phyloP scores from a whole-genome alignment of 2,113 vertebrate species.

The Ploceus nigricollis region DNA sequence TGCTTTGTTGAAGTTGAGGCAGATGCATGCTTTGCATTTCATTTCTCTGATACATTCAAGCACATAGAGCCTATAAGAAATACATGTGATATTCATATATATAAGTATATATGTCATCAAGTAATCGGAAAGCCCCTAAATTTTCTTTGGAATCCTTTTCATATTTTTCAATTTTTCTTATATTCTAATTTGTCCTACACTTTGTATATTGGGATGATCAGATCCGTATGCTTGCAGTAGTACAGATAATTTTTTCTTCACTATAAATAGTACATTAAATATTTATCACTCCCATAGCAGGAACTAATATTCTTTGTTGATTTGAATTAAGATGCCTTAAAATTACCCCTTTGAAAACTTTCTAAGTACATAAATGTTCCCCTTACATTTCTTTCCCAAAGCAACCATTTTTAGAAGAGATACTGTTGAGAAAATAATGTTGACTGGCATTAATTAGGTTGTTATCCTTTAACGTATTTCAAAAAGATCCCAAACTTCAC shows the following conservation, averaged over 20 bases:
- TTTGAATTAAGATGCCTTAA: neutral
- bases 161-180: neutral
- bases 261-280: neutral
- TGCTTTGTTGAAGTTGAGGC: neutral
- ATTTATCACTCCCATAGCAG: neutral
- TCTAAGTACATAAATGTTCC: neutral
- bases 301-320: neutral
- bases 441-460: neutral
- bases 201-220: neutral
- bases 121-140: fast-evolving
- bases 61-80: neutral
- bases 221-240: neutral
- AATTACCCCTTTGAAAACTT: neutral
- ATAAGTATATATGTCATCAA: neutral
- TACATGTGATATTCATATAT: neutral
- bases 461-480: neutral
- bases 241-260: neutral
- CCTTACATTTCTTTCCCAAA: neutral
- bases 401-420: neutral
- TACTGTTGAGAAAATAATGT: neutral
- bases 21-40: neutral
- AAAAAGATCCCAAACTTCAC: neutral
- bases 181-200: neutral
- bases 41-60: neutral
- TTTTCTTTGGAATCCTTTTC: neutral